phyloP scores from a whole-genome alignment of 2,797 vertebrate genomes.

The Moxostoma hubbsi region DNA sequence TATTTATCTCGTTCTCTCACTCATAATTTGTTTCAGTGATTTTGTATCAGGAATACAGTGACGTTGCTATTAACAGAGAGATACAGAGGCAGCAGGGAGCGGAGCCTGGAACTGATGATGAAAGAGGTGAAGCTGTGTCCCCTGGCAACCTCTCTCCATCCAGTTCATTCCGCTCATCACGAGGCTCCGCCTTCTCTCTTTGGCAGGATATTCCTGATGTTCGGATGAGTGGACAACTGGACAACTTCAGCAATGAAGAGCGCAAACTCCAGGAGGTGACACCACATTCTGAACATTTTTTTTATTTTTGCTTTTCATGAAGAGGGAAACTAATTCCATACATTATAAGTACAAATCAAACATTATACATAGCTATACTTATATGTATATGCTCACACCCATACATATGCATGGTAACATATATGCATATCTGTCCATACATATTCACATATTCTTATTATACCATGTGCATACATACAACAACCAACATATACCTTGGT shows the following conservation, averaged over 20 bases:
- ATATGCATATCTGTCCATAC: no score
- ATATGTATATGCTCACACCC: no score
- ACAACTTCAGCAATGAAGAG: conserved; percentile 87
- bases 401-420: no score
- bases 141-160: conserved; percentile 87
- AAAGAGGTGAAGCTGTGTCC: conserved; percentile 80
- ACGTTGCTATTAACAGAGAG: conserved; percentile 90
- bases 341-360: no score
- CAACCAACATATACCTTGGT: no score
- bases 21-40: conserved; percentile 73
- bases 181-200: conserved; percentile 89
- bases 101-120: conserved; percentile 83
- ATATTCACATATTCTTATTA: no score
- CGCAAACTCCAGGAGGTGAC: conserved; percentile 89
- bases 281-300: not conserved
- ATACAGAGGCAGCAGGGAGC: conserved; percentile 89
- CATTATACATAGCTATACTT: no score
- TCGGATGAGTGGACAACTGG: conserved; percentile 85
- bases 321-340: no score
- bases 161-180: conserved; percentile 86
- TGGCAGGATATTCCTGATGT: conserved; percentile 95
- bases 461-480: no score
- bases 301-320: no score
- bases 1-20: conserved; percentile 24
- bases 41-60: conserved; percentile 94